These are phyloP conservation scores for Phylloscopus whistleri DNA, from an alignment of 2,113 vertebrate genomes.

Conservation along the genomic window DNA sequence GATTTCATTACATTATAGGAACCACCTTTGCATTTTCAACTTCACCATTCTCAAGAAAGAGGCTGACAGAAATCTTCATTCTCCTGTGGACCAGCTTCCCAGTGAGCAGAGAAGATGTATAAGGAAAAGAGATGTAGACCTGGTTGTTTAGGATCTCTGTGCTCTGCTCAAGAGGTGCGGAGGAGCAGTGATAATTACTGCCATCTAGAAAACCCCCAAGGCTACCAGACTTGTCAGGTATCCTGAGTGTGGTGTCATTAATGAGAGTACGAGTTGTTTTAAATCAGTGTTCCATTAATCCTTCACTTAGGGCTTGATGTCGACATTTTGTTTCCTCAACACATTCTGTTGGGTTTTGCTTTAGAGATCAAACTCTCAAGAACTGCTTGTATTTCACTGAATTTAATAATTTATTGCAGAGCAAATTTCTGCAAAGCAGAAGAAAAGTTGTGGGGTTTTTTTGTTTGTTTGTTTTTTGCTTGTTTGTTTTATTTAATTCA, in stretches of 20 bases:
- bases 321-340: not conserved
- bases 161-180: not conserved
- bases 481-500: rapidly evolving
- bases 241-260: not conserved
- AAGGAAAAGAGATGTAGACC: not conserved
- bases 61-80: not conserved
- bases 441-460: not conserved
- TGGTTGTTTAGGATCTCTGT: not conserved
- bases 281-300: not conserved
- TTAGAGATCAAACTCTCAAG: not conserved
- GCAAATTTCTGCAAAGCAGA: not conserved
- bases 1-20: not conserved
- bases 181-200: not conserved
- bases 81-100: not conserved
- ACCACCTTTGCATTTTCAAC: not conserved
- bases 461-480: not conserved
- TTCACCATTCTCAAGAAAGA: not conserved
- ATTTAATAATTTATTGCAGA: not conserved
- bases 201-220: not conserved
- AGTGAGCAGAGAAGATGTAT: not conserved
- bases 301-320: not conserved
- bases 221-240: not conserved
- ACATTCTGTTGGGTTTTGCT: not conserved
- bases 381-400: not conserved
- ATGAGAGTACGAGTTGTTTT: not conserved